phyloP scores from a whole-genome alignment of 2,888 invertebrate species.

The Aromia moschata region DNA sequence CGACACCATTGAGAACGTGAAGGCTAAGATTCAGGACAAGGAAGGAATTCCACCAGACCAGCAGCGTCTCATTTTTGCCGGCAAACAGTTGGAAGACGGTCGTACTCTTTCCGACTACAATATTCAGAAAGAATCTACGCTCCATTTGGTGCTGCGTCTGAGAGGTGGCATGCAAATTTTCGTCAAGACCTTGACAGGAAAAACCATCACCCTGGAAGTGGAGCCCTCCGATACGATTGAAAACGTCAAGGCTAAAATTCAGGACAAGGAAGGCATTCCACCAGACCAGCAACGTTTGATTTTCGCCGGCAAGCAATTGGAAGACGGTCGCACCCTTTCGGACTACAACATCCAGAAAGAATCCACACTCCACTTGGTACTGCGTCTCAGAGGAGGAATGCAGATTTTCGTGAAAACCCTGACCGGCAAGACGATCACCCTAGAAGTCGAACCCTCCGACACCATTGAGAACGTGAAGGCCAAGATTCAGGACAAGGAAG shows the following conservation, averaged over 20 bases:
- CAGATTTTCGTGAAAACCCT: conserved; percentile 67
- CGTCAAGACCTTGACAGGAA: conserved; percentile 65
- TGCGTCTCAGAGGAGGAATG: conserved; percentile 73
- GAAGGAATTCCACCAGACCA: conserved; percentile 70
- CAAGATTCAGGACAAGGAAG: conserved; percentile 22
- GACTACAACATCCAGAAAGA: conserved; percentile 76
- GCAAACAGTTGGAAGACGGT: conserved; percentile 95
- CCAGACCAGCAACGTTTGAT: conserved; percentile 72
- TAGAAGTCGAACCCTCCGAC: conserved; percentile 69
- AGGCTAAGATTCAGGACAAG: conserved; percentile 85
- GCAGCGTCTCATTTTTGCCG: conserved; percentile 86
- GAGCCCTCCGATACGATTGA: conserved; percentile 74
- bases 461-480: conserved; percentile 70
- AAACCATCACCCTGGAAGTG: conserved; percentile 68
- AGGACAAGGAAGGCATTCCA: conserved; percentile 68
- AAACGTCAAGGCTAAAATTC: conserved; percentile 71
- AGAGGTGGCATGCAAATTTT: conserved; percentile 85
- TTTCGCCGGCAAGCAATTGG: conserved; percentile 75
- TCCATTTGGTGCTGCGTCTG: conserved; percentile 86
- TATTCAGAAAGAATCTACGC: conserved; percentile 92
- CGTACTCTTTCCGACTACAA: conserved; percentile 89
- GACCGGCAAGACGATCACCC: conserved; percentile 68
- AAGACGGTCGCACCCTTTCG: conserved; percentile 73
- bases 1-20: conserved; percentile 94
- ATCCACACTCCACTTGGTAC: conserved; percentile 68